Base-by-base conservation (phyloP, 2,888 invertebrate genomes). In the Heliconius charithonia region DNA sequence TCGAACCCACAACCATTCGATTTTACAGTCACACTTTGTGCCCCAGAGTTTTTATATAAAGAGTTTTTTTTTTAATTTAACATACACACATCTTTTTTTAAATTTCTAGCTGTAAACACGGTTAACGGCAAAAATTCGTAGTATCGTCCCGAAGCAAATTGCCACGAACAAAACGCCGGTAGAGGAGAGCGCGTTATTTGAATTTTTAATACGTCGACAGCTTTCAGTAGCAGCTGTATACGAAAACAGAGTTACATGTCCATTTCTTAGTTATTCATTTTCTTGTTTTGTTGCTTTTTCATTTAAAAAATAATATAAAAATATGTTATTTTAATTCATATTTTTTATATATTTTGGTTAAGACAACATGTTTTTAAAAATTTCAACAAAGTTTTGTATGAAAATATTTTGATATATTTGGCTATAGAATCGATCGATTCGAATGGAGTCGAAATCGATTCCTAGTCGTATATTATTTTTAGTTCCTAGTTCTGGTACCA, bases 131-230 rank as follows among this genome's bases (percentile, higher is more conserved):
- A 77, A 80, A 65, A 74, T 74, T 67, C 25, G 7, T 9, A 69
- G 41, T 69, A 69, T 69, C 45, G 71, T 56, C 13, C 27, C 56
- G n/a, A 13, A 32, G 72, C 59, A 79, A 77, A 79, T 75, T 77
- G 74, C 74, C 41, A 69, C 41, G 69, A 69, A 63, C 65, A 56
- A 56, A 62, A 72, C 59, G 77, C 73, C 69, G 56, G 69, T 73
- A 74, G 29, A 72, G 70, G 80, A 66, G 29, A 59, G 56, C 77
- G 74, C 78, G 76, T 75, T 75, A 76, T 86, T 85, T 89, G 87
- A 88, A 89, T 88, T 85, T 89, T 89, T 89, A 87, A 89, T 88
- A 82, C 82, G 86, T 85, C 85, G 86, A 88, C 86, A 86, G 84
- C 86, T 86, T 85, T 83, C 85, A 75, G 72, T 81, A 72, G 70